These are phyloP conservation scores for Morpho deidamia DNA, from an alignment of 2,888 invertebrate species.

Conservation along the genomic window DNA sequence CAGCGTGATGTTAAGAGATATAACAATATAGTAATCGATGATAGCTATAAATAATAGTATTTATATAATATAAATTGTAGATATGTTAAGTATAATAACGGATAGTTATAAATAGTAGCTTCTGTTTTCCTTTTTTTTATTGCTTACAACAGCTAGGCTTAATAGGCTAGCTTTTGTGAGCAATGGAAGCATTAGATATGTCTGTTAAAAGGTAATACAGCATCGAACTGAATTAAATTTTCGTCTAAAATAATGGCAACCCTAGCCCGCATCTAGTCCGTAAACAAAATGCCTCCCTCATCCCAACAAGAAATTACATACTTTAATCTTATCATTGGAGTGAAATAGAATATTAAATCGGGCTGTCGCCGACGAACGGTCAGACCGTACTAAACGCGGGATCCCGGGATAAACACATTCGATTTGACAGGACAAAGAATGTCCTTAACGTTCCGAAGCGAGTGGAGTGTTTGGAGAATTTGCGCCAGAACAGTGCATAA, in stretches of 20 bases:
- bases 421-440: constrained; percentile 47
- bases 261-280: constrained; percentile 48
- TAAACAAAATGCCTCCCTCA: constrained; percentile 54
- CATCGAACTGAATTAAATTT: constrained; percentile 3
- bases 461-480: not conserved
- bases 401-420: constrained; percentile 48
- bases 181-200: too few relatives aligned
- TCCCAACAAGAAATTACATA: constrained; percentile 75
- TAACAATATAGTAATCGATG: too few relatives aligned
- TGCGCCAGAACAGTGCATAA: not conserved
- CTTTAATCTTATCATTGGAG: constrained; percentile 74
- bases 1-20: too few relatives aligned
- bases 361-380: constrained; percentile 49
- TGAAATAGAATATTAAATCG: constrained; percentile 77
- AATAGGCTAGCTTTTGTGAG: too few relatives aligned
- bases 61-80: too few relatives aligned
- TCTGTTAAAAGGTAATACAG: too few relatives aligned
- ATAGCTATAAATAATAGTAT: too few relatives aligned
- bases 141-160: too few relatives aligned
- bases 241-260: constrained; percentile 30
- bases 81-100: too few relatives aligned
- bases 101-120: too few relatives aligned
- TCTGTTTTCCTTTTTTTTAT: too few relatives aligned
- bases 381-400: constrained; percentile 57
- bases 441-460: constrained; percentile 31